Evolutionary conservation across 2,113 vertebrate species (phyloP), one percentile per base, ranked within the genome.

Genomic region (Elephas maximus): DNA sequence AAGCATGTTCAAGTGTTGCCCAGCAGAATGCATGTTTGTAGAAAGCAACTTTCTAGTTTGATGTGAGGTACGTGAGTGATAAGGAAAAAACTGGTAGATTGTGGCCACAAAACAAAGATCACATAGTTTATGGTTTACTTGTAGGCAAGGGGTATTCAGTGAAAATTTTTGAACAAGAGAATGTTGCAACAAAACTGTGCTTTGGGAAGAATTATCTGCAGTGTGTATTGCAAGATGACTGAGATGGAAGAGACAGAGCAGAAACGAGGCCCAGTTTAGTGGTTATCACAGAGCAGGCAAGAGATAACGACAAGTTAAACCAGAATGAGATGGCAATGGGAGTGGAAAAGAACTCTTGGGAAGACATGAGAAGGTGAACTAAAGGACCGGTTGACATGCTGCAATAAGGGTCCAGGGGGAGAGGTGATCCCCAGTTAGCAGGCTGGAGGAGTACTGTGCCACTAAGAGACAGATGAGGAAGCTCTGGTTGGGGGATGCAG

Each of bases 201-300:
- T 76, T 51, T 95, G 53, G 20, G 45, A 48, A 71, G 57, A 73
- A 62, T 26, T 3, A 15, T 62, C 30, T 15, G 5, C 53, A 74
- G 33, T 41, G 10, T 18, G 2, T 1, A 1, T 65, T 23, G 2
- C 2, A 1, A 65, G 18, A 4, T 48, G 51, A 28, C 82, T 57
- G 28, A 69, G 71, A 76, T 26, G 71, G 24, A 65, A 78, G 21
- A 9, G 57, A 9, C 62, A 60, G n/a, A 80, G n/a, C 73, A 91
- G 51, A 83, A 57, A 62, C 5, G 7, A 71, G 28, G 11, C 33
- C 4, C 6, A 17, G 0, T 0, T 48, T 28, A 8, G 7, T 60
- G 15, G 71, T 20, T 21, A 2, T 63, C 80, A 83, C 53, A 91
- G 77, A 67, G 6, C 2, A 53, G 23, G 14, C 4, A 21, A 51